A percentile compares a stretch with the other conserved stretches of the same genome.
Conservation (phyloP, 2,888 invertebrate species). For the Drosophila anomelani region DNA sequence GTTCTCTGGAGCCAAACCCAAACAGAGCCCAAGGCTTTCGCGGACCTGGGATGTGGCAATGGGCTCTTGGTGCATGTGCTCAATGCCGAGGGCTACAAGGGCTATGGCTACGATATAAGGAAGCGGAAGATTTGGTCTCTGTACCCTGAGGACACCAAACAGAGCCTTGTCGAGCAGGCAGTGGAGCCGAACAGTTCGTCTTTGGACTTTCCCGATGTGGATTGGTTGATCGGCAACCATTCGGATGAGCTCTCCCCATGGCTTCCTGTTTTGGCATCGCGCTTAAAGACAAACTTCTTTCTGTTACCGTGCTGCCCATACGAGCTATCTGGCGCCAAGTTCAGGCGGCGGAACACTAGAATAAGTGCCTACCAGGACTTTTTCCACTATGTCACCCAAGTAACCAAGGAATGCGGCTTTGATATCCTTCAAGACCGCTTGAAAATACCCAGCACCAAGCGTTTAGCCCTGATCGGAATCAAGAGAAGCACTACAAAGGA, state of each 20-base stretch:
- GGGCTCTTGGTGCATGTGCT: constrained; percentile 96
- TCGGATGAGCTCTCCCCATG: constrained; percentile 99
- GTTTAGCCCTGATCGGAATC: constrained; percentile 91
- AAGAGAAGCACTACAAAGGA: constrained; percentile 83
- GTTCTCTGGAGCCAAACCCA: constrained; percentile 89
- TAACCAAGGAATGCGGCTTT: constrained; percentile 91
- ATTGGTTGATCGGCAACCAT: constrained; percentile 99
- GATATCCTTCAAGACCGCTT: constrained; percentile 91
- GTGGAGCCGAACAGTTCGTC: constrained; percentile 85
- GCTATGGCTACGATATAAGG: constrained; percentile 93
- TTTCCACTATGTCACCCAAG: constrained; percentile 87
- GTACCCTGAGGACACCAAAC: constrained; percentile 87
- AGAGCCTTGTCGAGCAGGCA: constrained; percentile 84
- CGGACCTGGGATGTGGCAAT: constrained; percentile 99
- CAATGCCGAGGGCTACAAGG: constrained; percentile 92
- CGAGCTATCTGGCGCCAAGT: constrained; percentile 95
- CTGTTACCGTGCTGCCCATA: constrained; percentile 97
- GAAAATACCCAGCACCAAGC: constrained; percentile 98
- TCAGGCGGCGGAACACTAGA: constrained; percentile 89
- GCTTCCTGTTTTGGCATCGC: constrained; percentile 97
- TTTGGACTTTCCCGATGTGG: constrained; percentile 88
- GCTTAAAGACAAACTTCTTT: constrained; percentile 91
- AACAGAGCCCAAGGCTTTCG: constrained; percentile 87
- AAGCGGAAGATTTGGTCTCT: constrained; percentile 95
- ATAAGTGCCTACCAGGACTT: constrained; percentile 92